phyloP scores from a whole-genome alignment of 2,113 vertebrate species.

The Hiodon alosoides region DNA sequence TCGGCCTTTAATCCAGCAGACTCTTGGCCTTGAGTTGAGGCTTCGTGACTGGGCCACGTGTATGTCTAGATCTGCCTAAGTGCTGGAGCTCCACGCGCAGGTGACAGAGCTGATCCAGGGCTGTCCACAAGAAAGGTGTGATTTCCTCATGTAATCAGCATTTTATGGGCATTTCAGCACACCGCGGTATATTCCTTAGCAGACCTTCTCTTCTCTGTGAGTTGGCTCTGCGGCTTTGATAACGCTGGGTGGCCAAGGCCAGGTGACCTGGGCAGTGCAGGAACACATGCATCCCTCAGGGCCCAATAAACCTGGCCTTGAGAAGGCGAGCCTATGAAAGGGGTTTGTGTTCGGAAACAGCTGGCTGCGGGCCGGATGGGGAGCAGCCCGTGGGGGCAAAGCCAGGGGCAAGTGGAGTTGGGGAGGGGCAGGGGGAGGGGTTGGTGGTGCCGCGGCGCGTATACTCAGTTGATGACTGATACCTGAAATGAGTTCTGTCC shows the following conservation, averaged over 20 bases:
- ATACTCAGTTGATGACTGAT: slow-evolving; percentile 3
- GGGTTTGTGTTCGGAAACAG: background rate
- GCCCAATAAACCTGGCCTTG: background rate
- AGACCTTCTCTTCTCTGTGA: background rate
- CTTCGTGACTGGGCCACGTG: too few relatives aligned
- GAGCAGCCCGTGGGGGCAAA: background rate
- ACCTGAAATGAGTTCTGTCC: slow-evolving; percentile 5
- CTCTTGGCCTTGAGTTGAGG: too few relatives aligned
- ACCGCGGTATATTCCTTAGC: background rate
- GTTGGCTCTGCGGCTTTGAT: background rate
- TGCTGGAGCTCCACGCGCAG: too few relatives aligned
- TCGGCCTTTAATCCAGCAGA: too few relatives aligned
- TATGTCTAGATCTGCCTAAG: too few relatives aligned
- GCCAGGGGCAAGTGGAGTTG: background rate
- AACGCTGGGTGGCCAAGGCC: background rate
- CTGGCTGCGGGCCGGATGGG: background rate
- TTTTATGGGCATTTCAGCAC: too few relatives aligned
- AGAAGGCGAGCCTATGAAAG: background rate
- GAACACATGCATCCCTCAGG: background rate
- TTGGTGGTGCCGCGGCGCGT: background rate
- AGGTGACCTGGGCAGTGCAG: background rate
- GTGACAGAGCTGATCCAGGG: too few relatives aligned
- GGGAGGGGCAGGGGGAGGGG: background rate
- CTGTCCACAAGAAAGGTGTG: too few relatives aligned
- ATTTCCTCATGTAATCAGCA: too few relatives aligned